Base-by-base conservation (phyloP, 2,113 vertebrate species). In the Passer domesticus region DNA sequence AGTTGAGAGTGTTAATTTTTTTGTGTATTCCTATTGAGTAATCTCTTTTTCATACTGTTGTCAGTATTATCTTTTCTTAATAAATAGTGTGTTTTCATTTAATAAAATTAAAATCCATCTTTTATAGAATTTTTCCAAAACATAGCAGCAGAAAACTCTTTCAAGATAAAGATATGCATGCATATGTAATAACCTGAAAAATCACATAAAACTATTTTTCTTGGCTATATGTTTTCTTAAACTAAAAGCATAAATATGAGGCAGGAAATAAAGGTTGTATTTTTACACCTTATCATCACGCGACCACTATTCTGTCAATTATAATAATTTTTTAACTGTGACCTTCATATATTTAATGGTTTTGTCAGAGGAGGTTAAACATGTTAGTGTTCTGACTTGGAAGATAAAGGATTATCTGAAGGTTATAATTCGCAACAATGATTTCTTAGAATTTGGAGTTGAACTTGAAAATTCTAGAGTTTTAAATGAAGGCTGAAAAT, bases 401-500 rank as follows among this genome's bases (percentile, higher is more conserved):
- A 84, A 81, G 16, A 39, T 27, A 55, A 69, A 76, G 24, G 39
- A 66, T 53, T 39, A 41, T 19, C 60, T 72, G 30, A 19, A 43
- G 15, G 7, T 64, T 74, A 4, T 41, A 83, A 39, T 6, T 52
- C 0, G 0, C 16, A 80, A 10, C 10, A 83, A 8, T 2, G 5
- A 31, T 52, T 66, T 73, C 10, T 84, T 83, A 33, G 44, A 67
- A 55, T 31, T 19, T 50, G 30, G 35, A 63, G 10, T 4, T 50
- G 17, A 27, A 55, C 9, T 31, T 72, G 20, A 76, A 86, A 87
- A 76, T 37, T 59, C 13, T 55, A 27, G 9, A 21, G 2, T 55
- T 93, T 69, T 30, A 87, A 78, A 64, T 44, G 6, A 64, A 83
- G 10, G 3, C 4, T 89, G 44, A 69, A 81, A 64, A 64, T 12